Conservation (phyloP, 2,888 invertebrate genomes). For the Ochropleura leucogaster region DNA sequence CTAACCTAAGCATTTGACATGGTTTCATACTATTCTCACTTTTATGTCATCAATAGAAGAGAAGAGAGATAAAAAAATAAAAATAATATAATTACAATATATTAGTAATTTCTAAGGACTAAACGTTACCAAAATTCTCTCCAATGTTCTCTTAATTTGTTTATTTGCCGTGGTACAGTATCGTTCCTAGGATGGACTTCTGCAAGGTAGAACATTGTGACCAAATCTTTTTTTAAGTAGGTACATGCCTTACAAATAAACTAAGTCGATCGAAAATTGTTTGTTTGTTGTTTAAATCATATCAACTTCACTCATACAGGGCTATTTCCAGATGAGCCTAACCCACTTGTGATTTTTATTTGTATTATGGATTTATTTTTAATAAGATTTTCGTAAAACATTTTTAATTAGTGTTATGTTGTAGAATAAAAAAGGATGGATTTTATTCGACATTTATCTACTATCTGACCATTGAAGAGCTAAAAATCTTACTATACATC, state of each 20-base stretch:
- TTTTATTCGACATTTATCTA: too few species aligned
- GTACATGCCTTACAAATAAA: background rate
- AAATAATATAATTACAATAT: background rate
- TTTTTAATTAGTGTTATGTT: too few species aligned
- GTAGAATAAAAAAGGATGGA: too few species aligned
- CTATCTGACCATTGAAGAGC: too few species aligned
- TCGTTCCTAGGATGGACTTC: background rate
- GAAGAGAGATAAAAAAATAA: too few species aligned
- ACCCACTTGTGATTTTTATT: background rate
- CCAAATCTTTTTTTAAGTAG: conserved; percentile 1
- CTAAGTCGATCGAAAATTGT: background rate
- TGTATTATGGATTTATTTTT: too few species aligned
- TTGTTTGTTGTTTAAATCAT: background rate
- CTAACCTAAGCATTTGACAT: conserved; percentile 1
- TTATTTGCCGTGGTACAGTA: background rate
- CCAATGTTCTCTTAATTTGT: background rate
- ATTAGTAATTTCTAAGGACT: background rate
- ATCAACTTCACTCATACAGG: background rate
- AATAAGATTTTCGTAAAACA: too few species aligned
- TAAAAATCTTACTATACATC: too few species aligned
- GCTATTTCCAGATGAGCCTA: background rate
- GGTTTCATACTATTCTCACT: background rate
- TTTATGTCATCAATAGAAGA: background rate
- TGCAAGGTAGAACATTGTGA: background rate
- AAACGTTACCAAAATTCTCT: background rate